Evolutionary conservation across 1,140 invertebrate genomes (phyloP), one percentile per base, ranked within the genome.

Genomic region (Samia ricini): DNA sequence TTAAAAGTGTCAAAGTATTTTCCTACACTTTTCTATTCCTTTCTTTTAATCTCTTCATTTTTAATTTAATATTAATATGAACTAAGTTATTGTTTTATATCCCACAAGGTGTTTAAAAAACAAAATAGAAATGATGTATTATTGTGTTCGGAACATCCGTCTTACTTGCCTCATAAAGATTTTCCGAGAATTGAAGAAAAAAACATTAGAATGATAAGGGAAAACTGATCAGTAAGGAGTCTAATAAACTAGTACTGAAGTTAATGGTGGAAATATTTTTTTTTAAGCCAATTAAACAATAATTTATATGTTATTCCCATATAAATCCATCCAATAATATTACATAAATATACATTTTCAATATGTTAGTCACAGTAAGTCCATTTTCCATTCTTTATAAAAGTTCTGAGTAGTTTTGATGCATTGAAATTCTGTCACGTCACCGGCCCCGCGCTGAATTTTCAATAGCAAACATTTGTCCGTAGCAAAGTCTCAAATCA

Each of bases 401-500:
- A 77, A 68, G 24, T 68, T 56, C 64, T 64, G 48, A 42, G 24
- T 24, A 50, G 21, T 49, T 22, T 50, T 68, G 74, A 70, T 69
- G 73, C 70, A 79, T 77, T 72, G 77, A 75, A 85, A 83, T 83
- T 87, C 77, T 74, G 75, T 86, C 85, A 87, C 85, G 81, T 80
- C 80, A 80, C 69, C 67, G 61, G 74, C 77, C 77, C 76, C 65
- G 72, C 77, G 72, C 77, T 77, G 81, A 85, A 89, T 85, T 87
- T 89, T 80, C 83, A 88, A 88, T 88, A 80, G 87, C 83, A 89
- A 89, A 89, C 85, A 89, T 89, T 88, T 85, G 85, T 77, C 78
- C 78, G 36, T 26, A 50, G 36, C 36, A 49, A 71, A 72, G 62
- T 73, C 73, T 73, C 75, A 86, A 89, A 89, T 89, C 87, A 85